Percentiles rank a stretch among this genome's conserved stretches.
These are phyloP conservation scores for Heterodera filipjevi DNA, from an alignment of 2,888 invertebrate species.

Conservation along the genomic window DNA sequence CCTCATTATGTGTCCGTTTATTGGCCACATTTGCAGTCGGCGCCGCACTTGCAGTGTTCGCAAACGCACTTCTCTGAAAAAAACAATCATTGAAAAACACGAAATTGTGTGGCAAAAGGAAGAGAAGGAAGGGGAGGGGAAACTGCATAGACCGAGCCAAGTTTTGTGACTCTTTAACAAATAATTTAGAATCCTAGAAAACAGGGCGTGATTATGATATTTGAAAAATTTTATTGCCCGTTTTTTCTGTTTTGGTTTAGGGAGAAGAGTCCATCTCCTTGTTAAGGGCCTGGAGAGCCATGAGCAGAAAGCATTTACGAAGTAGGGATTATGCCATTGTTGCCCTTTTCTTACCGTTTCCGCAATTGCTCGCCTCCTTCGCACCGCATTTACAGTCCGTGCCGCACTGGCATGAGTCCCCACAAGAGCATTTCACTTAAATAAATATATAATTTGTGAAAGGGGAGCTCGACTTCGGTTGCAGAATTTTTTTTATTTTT, in stretches of 20 bases:
- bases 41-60: slow-evolving; percentile 7
- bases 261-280: too few species aligned
- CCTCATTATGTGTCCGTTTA: neutral
- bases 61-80: slow-evolving; percentile 11
- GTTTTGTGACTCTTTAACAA: too few species aligned
- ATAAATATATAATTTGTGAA: neutral
- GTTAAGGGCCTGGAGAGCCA: too few species aligned
- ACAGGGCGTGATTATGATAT: too few species aligned
- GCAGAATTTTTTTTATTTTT: neutral
- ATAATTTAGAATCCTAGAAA: too few species aligned
- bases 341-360: neutral
- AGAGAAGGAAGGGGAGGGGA: too few species aligned
- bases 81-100: neutral
- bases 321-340: too few species aligned
- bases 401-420: slow-evolving; percentile 4
- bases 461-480: too few species aligned
- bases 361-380: neutral
- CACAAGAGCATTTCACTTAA: slow-evolving; percentile 9
- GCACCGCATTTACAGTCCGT: slow-evolving; percentile 1
- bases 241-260: too few species aligned
- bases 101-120: neutral
- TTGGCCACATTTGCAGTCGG: slow-evolving; percentile 14
- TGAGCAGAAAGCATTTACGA: too few species aligned
- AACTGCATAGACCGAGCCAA: too few species aligned
- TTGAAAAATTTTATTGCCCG: too few species aligned